A percentile compares a stretch with the other conserved stretches of the same genome.
Conservation (phyloP, 2,888 invertebrate genomes). For the Tipula vernalis region DNA sequence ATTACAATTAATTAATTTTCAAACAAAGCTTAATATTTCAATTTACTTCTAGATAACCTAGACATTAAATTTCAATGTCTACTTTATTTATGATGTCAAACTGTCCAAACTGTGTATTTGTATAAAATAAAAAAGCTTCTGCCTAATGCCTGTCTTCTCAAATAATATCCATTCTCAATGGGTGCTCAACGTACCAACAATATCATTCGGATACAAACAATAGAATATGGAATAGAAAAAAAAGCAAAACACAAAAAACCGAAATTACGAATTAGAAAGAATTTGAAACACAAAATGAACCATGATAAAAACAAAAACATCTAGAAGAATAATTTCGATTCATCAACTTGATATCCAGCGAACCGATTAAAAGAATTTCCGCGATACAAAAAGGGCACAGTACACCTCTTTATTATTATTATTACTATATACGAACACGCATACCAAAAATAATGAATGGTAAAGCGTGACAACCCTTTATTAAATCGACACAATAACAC, state of each 20-base stretch:
- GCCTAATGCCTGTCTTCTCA: too few relatives aligned
- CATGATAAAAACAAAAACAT: not conserved
- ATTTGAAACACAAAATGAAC: not conserved
- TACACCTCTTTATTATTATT: not conserved
- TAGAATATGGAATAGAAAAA: not conserved
- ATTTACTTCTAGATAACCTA: too few relatives aligned
- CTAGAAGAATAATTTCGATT: not conserved
- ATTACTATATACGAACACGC: not conserved
- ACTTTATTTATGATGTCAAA: too few relatives aligned
- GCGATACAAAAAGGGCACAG: not conserved
- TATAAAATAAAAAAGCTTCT: too few relatives aligned
- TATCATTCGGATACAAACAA: not conserved
- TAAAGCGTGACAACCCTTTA: not conserved
- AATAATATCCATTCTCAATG: too few relatives aligned
- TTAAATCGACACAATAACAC: not conserved
- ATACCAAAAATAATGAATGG: not conserved
- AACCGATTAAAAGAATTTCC: not conserved
- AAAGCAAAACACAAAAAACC: not conserved
- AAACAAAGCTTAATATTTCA: too few relatives aligned
- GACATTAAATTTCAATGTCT: too few relatives aligned
- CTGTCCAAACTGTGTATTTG: too few relatives aligned
- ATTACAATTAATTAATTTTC: too few relatives aligned
- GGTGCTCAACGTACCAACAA: not conserved
- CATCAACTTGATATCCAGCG: not conserved
- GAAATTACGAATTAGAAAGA: not conserved